Base-by-base conservation (phyloP, 1,140 invertebrate genomes). In the Tetramorium parvispinum region DNA sequence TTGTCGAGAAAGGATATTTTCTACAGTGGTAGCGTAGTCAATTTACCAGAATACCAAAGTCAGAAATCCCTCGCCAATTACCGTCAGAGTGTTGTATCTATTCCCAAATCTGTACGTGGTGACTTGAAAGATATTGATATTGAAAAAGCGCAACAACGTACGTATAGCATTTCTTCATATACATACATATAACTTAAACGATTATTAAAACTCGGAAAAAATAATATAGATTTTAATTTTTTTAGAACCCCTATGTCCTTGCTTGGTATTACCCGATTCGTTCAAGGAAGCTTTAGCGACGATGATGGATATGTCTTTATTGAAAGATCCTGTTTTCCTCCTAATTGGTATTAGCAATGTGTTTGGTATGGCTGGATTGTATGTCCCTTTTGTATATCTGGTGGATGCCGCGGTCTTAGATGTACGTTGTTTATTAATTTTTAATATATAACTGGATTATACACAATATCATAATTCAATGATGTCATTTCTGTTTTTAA, bases 1-100 rank as follows among this genome's bases (percentile, higher is more conserved):
- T 95, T 99, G 94, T 99, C 98, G 7, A 96, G 98, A 61, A 99
- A 99, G 95, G 99, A 99, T 95, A 99, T 99, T 89, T 99, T 99
- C 95, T 99, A 99, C 95, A 98, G 98, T 16, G 99, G 99, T 37
- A 99, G 98, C 40, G 97, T 99, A 8, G 96, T 97, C 43, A 98
- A 99, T 95, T 96, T 99, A 71, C 98, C 98, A 0, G 98, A 99
- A 95, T 99, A 97, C 94, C 98, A 98, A 93, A 98, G 97, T 78
- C 98, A 99, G 94, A 98, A 98, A 90, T 98, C 98, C 10, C 95
- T 99, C n/a, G 96, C 97, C 49, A 97, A 97, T 86, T 98, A 98
- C 93, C 96, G 98, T 53, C 97, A 98, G 91, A 98, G 97, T 63
- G 97, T 98, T n/a, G 96, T 98, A 16, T 98, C 97, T 32, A 93